Conservation (phyloP, 1,140 invertebrate species). For the Lordiphosa stackelbergi region DNA sequence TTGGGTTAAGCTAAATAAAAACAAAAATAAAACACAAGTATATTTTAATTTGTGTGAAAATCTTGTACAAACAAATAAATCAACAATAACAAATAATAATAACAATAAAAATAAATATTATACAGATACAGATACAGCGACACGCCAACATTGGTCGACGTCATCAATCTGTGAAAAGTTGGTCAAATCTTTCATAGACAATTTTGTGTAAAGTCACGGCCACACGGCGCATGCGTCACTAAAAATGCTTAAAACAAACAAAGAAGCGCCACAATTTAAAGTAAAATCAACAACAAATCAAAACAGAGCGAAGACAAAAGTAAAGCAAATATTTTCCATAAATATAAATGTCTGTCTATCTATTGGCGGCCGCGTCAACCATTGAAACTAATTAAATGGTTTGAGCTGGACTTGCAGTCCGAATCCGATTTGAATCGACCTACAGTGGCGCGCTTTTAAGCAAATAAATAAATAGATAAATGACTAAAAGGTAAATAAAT, state of each 20-base stretch:
- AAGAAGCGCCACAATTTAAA: constrained; percentile 63
- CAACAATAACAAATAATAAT: constrained; percentile 65
- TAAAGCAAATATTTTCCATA: constrained; percentile 56
- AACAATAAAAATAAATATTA: constrained; percentile 69
- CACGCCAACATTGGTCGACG: constrained; percentile 22
- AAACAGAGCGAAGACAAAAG: constrained; percentile 42
- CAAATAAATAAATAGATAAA: constrained; percentile 75
- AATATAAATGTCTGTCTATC: constrained; percentile 39
- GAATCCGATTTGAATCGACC: constrained; percentile 38
- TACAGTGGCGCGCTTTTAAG: constrained; percentile 67
- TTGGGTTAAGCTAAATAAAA: constrained; percentile 54
- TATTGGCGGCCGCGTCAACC: constrained; percentile 37
- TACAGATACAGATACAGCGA: constrained; percentile 34
- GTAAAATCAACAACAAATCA: constrained; percentile 49
- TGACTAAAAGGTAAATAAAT: constrained; percentile 75
- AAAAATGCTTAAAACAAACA: constrained; percentile 60
- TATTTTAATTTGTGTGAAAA: constrained; percentile 76
- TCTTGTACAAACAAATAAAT: constrained; percentile 71
- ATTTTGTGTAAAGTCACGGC: constrained; percentile 55
- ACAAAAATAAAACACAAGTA: constrained; percentile 43
- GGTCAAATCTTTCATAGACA: constrained; percentile 56
- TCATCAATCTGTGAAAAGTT: constrained; percentile 59
- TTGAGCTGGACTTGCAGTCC: constrained; percentile 40
- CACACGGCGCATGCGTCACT: constrained; percentile 59
- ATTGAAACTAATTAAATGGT: constrained; percentile 70